Percentiles rank a stretch among this genome's conserved stretches.
phyloP scores from a whole-genome alignment of 2,888 invertebrate species.

The Gasteruption jaculator region DNA sequence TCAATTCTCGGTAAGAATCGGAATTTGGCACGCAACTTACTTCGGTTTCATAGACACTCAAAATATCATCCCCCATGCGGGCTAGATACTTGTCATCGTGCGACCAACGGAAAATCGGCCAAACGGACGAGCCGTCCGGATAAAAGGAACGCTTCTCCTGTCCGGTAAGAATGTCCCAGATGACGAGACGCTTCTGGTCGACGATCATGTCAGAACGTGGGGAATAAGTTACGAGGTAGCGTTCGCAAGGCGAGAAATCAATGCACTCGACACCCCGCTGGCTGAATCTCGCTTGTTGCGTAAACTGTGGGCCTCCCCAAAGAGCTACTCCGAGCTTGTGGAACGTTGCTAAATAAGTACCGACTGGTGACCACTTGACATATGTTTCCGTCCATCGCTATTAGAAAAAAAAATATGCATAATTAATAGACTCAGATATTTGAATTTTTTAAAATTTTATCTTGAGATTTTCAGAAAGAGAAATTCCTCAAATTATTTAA shows the following conservation, averaged over 20 bases:
- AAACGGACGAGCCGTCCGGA: slow-evolving; percentile 75
- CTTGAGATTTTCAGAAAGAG: background rate
- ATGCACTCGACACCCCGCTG: slow-evolving; percentile 91
- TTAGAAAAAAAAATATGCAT: slow-evolving; percentile 25
- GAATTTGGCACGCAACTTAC: slow-evolving; percentile 47
- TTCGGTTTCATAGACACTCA: slow-evolving; percentile 95
- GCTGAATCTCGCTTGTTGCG: slow-evolving; percentile 86
- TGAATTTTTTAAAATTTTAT: background rate
- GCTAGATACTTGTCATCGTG: slow-evolving; percentile 95
- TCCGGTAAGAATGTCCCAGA: slow-evolving; percentile 97
- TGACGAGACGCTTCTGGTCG: slow-evolving; percentile 79
- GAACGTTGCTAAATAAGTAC: slow-evolving; percentile 94
- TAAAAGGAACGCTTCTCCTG: slow-evolving; percentile 88
- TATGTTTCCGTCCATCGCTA: slow-evolving; percentile 95
- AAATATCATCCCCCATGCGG: slow-evolving; percentile 73
- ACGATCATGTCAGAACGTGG: slow-evolving; percentile 67
- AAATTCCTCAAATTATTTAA: background rate
- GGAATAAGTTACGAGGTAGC: slow-evolving; percentile 92
- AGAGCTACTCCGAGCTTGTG: slow-evolving; percentile 93
- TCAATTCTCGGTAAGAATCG: background rate
- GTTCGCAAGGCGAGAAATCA: slow-evolving; percentile 97
- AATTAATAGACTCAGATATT: slow-evolving; percentile 32
- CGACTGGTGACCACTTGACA: slow-evolving; percentile 96
- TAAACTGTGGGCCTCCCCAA: slow-evolving; percentile 95
- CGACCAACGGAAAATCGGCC: slow-evolving; percentile 98